Base-by-base conservation (phyloP, 1,140 invertebrate species). In the Lucilia cuprina region DNA sequence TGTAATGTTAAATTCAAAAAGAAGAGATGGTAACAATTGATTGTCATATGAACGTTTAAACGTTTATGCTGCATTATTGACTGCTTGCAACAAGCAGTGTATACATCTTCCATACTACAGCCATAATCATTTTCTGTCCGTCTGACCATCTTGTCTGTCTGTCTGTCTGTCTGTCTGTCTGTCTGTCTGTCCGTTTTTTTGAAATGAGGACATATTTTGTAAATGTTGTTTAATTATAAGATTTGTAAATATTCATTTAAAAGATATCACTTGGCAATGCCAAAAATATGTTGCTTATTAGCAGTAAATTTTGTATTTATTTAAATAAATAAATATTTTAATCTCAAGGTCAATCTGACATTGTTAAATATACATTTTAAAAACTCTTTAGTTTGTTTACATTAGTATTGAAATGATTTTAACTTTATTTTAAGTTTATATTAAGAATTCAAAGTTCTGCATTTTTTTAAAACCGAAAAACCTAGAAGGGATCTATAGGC, bases 161-260 rank as follows among this genome's bases (percentile, higher is more conserved):
- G 14, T 17, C 55, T n/a, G 55, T 60, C n/a, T 70, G 47, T n/a
- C 55, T 60, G 55, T 60, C 3, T 60, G 55, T 60, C 12, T 3
- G 55, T 60, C 55, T 60, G 55, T 60, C 55, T n/a, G 14, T 17
- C 55, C 14, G 55, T 60, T 17, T 21, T 7, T 70, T 5, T 70
- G 47, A 80, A 80, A 80, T 80, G 77, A 80, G 77, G 77, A 80
- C 77, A 80, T 80, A 80, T 80, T 80, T 80, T 80, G 77, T 50
- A 80, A 80, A 80, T 80, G 77, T 80, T 80, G 77, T 80, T 80
- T 80, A 80, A 80, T 80, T 80, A 80, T 80, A 80, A 80, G 77
- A 80, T 80, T 80, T 80, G 41, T 80, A 80, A 49, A 49, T 49
- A 80, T 80, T 17, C 77, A 80, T 80, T 80, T 80, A 49, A 80